These are phyloP conservation scores for Tethya wilhelma DNA, from an alignment of 37 sponge, comb jelly and placozoan genomes.

Conservation along the genomic window DNA sequence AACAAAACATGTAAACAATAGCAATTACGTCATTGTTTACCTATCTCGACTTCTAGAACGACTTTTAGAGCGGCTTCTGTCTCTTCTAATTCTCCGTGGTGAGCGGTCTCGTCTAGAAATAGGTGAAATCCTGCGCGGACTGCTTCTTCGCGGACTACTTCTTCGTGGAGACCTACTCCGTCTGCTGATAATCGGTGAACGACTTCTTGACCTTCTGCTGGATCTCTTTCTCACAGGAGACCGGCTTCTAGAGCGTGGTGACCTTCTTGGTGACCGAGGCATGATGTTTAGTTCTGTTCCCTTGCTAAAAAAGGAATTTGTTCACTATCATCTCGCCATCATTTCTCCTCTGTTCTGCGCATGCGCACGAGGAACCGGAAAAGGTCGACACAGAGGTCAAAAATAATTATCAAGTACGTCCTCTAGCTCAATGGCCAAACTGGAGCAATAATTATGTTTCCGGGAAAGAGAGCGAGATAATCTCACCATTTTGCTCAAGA, in stretches of 20 bases:
- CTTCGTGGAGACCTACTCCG: slow-evolving; percentile 6
- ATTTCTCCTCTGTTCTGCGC: slow-evolving; percentile 1
- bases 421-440: neutral
- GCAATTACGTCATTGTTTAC: neutral
- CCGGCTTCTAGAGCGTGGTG: slow-evolving; percentile 45
- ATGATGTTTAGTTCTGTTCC: no score
- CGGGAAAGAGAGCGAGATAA: no score
- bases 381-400: slow-evolving; percentile 8
- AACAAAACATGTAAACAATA: neutral
- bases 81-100: slow-evolving; percentile 1
- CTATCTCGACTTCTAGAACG: slow-evolving; percentile 39
- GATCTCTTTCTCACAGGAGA: slow-evolving; percentile 33
- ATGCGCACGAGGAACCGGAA: no score
- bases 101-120: slow-evolving; percentile 1
- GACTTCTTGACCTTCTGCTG: slow-evolving; percentile 29
- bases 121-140: neutral
- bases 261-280: slow-evolving; percentile 43
- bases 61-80: slow-evolving; percentile 30
- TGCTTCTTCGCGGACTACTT: slow-evolving; percentile 5
- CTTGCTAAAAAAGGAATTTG: neutral
- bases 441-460: neutral
- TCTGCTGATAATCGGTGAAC: neutral
- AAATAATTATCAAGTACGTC: no score
- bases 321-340: no score
- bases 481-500: no score